phyloP scores from a whole-genome alignment of 2,113 vertebrate genomes.

The Aviceda subcristata region DNA sequence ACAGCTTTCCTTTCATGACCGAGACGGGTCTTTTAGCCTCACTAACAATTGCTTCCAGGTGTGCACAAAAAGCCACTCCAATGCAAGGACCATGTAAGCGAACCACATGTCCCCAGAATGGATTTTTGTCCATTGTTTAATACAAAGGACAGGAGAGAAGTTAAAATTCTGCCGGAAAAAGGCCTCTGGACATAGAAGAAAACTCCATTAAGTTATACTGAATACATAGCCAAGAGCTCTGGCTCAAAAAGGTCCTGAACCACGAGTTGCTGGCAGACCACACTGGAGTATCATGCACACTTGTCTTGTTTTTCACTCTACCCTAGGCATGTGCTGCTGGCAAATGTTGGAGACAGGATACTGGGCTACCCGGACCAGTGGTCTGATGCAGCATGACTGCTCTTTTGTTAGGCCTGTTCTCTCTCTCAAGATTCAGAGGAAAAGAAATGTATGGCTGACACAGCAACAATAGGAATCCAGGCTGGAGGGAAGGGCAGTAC shows the following conservation, averaged over 20 bases:
- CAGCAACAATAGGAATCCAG: not conserved
- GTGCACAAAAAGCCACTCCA: not conserved
- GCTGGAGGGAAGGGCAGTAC: not conserved
- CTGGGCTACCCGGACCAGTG: not conserved
- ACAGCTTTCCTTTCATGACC: not conserved
- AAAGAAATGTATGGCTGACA: not conserved
- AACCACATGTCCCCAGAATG: not conserved
- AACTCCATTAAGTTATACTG: not conserved
- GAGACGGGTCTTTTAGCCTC: not conserved
- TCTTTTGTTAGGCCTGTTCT: not conserved
- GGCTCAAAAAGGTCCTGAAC: not conserved
- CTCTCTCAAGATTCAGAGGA: not conserved
- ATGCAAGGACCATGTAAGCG: not conserved
- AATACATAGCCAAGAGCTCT: not conserved
- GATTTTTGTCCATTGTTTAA: not conserved
- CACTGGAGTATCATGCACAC: not conserved
- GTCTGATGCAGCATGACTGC: not conserved
- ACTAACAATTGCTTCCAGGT: not conserved
- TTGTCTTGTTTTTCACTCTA: not conserved
- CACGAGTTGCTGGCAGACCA: not conserved
- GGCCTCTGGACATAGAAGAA: not conserved
- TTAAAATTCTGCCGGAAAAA: not conserved
- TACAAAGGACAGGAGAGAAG: not conserved
- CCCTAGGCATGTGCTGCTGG: not conserved
- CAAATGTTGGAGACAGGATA: not conserved